Evolutionary conservation across 2,113 vertebrate species (phyloP).

Genomic region (Seriola dumerili): DNA sequence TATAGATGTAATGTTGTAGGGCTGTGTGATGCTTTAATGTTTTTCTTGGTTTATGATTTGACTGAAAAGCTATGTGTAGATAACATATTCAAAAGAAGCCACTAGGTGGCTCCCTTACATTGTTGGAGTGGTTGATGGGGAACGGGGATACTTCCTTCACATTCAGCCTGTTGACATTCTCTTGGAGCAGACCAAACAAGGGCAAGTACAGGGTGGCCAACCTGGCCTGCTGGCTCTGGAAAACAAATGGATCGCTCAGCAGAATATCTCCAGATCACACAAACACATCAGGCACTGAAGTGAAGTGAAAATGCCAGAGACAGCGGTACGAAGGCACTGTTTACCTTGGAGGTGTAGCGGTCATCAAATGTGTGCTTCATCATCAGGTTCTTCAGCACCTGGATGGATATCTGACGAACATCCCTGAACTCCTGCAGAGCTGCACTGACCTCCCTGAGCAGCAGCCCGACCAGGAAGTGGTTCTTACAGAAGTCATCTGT

Average conservation of each 20-base stretch:
- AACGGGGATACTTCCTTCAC: slow-evolving; percentile 93
- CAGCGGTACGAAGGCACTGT: slow-evolving; percentile 13
- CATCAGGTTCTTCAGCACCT: slow-evolving; percentile 97
- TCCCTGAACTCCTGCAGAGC: slow-evolving; percentile 95
- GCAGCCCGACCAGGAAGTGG: slow-evolving; percentile 96
- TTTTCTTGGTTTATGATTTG: neutral
- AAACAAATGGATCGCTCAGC: slow-evolving; percentile 50
- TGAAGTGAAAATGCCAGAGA: neutral
- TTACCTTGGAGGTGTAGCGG: slow-evolving; percentile 92
- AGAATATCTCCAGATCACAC: slow-evolving; percentile 5
- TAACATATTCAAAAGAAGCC: slow-evolving; percentile 22
- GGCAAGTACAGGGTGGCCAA: slow-evolving; percentile 97
- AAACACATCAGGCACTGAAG: neutral
- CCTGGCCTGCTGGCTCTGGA: slow-evolving; percentile 95
- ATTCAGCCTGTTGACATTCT: slow-evolving; percentile 96
- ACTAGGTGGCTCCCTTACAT: slow-evolving; percentile 84
- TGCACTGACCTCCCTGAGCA: slow-evolving; percentile 93
- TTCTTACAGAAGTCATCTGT: slow-evolving; percentile 98
- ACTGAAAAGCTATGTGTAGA: neutral
- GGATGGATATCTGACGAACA: slow-evolving; percentile 91
- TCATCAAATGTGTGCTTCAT: slow-evolving; percentile 98
- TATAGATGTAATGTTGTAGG: neutral
- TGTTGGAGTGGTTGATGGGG: slow-evolving; percentile 88
- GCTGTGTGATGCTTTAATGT: neutral
- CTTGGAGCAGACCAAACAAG: slow-evolving; percentile 94